A percentile compares a stretch with the other conserved stretches of the same genome.
Conservation (phyloP, 2,113 vertebrate genomes). For the Megaceryle torquata region DNA sequence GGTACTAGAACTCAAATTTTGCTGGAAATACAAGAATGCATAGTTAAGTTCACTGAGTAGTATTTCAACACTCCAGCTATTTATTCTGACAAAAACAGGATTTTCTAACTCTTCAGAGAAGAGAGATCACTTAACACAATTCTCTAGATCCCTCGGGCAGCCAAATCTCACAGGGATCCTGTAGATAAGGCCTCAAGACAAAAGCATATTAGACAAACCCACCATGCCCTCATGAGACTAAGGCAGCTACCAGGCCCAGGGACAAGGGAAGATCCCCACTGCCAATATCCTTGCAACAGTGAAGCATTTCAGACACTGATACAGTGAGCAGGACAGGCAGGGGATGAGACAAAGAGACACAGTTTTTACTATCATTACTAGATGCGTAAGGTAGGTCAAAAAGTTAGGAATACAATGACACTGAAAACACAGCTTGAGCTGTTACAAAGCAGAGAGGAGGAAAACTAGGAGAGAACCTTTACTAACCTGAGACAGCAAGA, state of each 20-base stretch:
- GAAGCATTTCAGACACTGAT: background rate
- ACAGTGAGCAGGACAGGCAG: background rate
- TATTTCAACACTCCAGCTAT: background rate
- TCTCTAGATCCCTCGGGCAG: background rate
- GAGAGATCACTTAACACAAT: background rate
- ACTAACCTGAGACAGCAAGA: background rate
- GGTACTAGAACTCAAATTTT: background rate
- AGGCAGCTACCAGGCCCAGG: accelerated
- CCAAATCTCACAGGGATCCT: background rate
- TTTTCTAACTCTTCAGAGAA: background rate
- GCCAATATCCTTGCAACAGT: background rate
- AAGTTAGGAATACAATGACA: background rate
- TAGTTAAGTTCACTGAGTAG: background rate
- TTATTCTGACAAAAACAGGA: background rate
- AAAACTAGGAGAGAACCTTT: background rate
- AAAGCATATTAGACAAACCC: background rate
- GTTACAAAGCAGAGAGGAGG: background rate
- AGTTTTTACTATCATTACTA: background rate
- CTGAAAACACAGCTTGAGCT: background rate
- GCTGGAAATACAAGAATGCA: background rate
- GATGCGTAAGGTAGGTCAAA: background rate
- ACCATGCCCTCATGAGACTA: background rate
- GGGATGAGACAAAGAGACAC: background rate
- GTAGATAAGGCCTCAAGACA: background rate
- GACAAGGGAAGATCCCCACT: background rate